Conservation (phyloP, 2,888 invertebrate genomes). For the Dolomedes plantarius region DNA sequence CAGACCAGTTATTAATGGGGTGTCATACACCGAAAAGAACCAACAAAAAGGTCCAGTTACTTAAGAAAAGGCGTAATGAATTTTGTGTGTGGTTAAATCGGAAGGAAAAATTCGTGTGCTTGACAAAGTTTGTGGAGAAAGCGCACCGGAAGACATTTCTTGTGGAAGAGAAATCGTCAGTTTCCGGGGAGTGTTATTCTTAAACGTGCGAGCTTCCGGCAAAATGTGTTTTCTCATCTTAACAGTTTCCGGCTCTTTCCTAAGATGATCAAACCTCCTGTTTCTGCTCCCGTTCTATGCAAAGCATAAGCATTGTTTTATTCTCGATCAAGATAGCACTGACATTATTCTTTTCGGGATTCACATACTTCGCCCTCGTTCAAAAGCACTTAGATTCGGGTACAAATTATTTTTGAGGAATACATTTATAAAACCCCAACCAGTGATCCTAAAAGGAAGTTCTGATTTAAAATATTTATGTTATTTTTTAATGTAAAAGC, state of each 20-base stretch:
- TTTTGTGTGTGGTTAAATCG: constrained; percentile 46
- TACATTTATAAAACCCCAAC: too few relatives aligned
- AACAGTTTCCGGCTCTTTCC: constrained; percentile 43
- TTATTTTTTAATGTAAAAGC: too few relatives aligned
- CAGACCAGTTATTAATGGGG: constrained; percentile 51
- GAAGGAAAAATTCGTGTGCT: constrained; percentile 58
- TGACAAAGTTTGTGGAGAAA: constrained; percentile 28
- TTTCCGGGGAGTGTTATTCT: constrained; percentile 60
- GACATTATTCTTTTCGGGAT: not conserved
- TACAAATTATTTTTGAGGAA: too few relatives aligned
- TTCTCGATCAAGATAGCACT: not conserved
- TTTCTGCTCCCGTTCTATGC: not conserved
- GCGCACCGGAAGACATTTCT: constrained; percentile 60
- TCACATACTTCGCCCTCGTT: not conserved
- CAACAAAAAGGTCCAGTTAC: constrained; percentile 43
- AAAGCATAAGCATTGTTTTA: not conserved
- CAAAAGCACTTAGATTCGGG: not conserved
- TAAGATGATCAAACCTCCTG: constrained; percentile 13
- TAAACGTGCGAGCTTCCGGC: constrained; percentile 47
- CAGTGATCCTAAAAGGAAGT: too few relatives aligned
- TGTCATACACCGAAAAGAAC: constrained; percentile 40
- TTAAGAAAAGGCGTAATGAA: constrained; percentile 63
- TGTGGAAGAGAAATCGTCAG: constrained; percentile 60
- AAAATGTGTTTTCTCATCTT: constrained; percentile 58
- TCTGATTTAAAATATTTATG: too few relatives aligned